Base-by-base conservation (phyloP, 2,888 invertebrate genomes). In the Danaus chrysippus region DNA sequence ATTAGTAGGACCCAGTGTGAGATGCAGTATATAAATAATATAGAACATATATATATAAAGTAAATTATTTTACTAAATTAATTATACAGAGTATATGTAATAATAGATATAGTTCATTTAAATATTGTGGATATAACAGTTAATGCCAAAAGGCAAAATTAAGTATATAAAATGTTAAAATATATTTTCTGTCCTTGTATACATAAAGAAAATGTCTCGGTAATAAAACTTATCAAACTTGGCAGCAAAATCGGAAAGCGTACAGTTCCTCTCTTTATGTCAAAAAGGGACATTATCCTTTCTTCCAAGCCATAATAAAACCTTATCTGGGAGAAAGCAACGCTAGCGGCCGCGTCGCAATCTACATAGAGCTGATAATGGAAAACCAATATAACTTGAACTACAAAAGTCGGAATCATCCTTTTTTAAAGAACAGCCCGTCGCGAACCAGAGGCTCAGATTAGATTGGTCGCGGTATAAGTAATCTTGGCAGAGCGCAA, bases 331-430 rank as follows among this genome's bases (percentile, higher is more conserved):
- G 82, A 86, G 88, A 87, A 87, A 83, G 81, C 84, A 84, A 78
- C 80, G 81, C 81, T 73, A 77, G 81, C 78, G 71, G 70, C 61
- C 77, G 76, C 82, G 81, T 78, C 82, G 83, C 87, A 87, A 90
- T 91, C 90, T 91, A 89, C 90, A 90, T 91, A 89, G 86, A 78
- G 87, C 87, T 89, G 90, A 90, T 90, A 89, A 86, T 86, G 79
- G 84, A 82, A 75, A 74, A 83, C 90, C 84, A 84, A 58, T 56
- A 1, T 66, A 70, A 44, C 13, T 44, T 70, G 87, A 81, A 58
- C 83, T 70, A 61, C 71, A 71, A 75, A 78, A 72, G 79, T 81
- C 79, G 73, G 73, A 70, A 64, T 62, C 49, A 61, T 54, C 68
- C 61, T 60, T 63, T 66, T 65, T 58, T 67, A 72, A 75, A 76